These are phyloP conservation scores for Bolborhynchus lineola DNA, from an alignment of 2,113 vertebrate species.

Conservation along the genomic window DNA sequence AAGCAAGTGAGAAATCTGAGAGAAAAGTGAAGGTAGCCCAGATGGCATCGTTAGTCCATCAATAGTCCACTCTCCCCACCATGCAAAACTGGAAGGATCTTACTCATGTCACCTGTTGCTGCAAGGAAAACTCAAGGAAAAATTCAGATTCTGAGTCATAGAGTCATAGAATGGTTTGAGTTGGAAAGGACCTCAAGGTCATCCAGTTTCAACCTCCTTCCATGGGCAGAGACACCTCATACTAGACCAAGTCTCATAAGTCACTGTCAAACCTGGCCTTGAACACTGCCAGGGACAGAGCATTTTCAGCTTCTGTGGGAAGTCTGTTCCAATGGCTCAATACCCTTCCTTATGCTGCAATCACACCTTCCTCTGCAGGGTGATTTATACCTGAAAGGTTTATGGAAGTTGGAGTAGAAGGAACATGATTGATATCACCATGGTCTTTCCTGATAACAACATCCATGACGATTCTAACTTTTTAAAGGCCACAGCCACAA, in stretches of 20 bases:
- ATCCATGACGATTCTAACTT: background rate
- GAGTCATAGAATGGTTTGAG: background rate
- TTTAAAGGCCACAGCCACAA: background rate
- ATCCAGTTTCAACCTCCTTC: background rate
- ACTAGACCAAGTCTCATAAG: background rate
- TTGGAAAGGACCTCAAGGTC: background rate
- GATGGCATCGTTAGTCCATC: rapidly evolving
- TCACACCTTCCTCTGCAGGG: background rate
- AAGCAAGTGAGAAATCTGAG: background rate
- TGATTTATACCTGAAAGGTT: background rate
- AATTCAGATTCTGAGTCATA: background rate
- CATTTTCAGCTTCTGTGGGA: background rate
- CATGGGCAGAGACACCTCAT: background rate
- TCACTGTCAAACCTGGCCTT: background rate
- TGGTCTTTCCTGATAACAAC: background rate
- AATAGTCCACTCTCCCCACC: background rate
- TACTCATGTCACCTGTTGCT: background rate
- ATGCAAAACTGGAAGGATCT: background rate
- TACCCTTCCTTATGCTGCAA: background rate
- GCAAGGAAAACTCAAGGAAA: background rate
- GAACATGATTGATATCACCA: background rate
- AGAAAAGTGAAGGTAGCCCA: background rate
- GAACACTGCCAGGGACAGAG: background rate
- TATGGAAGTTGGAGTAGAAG: background rate
- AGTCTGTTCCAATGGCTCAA: background rate